A percentile compares a stretch with the other conserved stretches of the same genome.
Evolutionary conservation across 2,113 vertebrate genomes (phyloP).

Genomic region (Entomyzon cyanotis): DNA sequence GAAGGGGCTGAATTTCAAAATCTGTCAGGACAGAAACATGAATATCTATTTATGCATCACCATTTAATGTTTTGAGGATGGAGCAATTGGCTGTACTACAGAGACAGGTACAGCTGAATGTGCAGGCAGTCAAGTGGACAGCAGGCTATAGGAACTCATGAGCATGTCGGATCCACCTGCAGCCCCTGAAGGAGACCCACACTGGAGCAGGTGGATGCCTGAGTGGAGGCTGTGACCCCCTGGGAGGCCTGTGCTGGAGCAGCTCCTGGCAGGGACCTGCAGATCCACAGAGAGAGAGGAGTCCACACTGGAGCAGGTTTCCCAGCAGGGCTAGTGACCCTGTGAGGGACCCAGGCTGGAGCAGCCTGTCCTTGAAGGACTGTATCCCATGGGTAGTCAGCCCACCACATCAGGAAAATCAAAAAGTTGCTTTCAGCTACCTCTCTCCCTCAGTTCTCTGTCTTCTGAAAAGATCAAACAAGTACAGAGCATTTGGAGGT

Average conservation of each 20-base stretch:
- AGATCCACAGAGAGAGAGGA: rapidly evolving
- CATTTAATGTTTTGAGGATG: not conserved
- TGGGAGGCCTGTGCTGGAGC: not conserved
- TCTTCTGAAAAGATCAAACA: not conserved
- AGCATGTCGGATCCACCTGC: not conserved
- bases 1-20: not conserved
- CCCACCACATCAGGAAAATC: not conserved
- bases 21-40: not conserved
- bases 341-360: not conserved
- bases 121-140: not conserved
- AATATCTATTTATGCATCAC: not conserved
- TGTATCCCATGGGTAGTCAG: not conserved
- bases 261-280: not conserved
- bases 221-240: not conserved
- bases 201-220: not conserved
- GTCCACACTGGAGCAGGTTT: not conserved
- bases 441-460: not conserved
- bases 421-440: not conserved
- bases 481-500: not conserved
- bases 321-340: not conserved
- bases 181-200: not conserved
- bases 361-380: too few species aligned
- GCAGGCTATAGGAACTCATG: rapidly evolving
- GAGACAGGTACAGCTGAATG: not conserved
- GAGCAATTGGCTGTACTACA: not conserved